phyloP scores from a whole-genome alignment of 2,888 invertebrate species.

The Mycalesis mineus region DNA sequence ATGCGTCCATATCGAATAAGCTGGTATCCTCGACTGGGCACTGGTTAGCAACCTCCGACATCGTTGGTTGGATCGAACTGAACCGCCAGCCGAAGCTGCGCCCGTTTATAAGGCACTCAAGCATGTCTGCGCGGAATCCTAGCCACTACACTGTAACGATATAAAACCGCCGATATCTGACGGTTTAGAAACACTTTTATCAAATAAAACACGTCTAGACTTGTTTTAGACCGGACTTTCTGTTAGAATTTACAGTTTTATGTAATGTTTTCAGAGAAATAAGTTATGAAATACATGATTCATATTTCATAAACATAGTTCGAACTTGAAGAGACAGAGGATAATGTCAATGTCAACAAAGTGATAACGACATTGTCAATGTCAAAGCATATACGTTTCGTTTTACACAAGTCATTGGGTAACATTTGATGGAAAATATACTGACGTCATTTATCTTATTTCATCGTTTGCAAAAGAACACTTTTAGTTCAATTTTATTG shows the following conservation, averaged over 20 bases:
- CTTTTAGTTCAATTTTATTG: too few relatives aligned
- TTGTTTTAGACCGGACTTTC: background rate
- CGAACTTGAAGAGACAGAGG: background rate
- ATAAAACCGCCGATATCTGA: slow-evolving; percentile 8
- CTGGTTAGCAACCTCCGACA: slow-evolving; percentile 66
- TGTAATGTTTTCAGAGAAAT: slow-evolving; percentile 28
- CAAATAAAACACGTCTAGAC: background rate
- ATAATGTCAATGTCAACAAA: background rate
- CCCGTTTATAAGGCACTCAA: slow-evolving; percentile 61
- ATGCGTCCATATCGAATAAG: slow-evolving; percentile 89
- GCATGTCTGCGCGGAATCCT: slow-evolving; percentile 49
- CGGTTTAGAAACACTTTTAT: background rate
- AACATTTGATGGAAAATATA: too few relatives aligned
- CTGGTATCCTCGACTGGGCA: slow-evolving; percentile 71
- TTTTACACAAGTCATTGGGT: background rate
- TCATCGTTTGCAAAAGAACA: too few relatives aligned
- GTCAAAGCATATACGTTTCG: background rate
- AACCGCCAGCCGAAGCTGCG: slow-evolving; percentile 48
- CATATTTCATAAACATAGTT: slow-evolving; percentile 7
- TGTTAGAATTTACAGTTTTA: slow-evolving; percentile 4
- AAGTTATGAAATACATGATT: slow-evolving; percentile 27
- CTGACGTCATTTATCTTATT: too few relatives aligned
- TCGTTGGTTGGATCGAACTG: slow-evolving; percentile 69
- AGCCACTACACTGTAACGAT: slow-evolving; percentile 9
- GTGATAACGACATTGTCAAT: background rate